phyloP scores from a whole-genome alignment of 2,888 invertebrate genomes.

The Pachymerium ferrugineum region DNA sequence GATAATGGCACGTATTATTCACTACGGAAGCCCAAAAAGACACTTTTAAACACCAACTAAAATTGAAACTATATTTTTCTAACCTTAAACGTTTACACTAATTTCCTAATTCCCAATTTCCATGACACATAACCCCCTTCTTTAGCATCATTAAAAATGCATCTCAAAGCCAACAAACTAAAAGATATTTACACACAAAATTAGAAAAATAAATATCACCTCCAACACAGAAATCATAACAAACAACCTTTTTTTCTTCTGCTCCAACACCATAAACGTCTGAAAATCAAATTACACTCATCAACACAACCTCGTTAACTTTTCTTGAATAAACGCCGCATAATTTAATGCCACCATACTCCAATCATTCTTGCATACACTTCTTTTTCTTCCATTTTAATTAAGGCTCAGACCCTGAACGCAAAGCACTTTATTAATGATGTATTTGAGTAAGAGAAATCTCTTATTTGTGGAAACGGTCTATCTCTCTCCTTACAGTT shows the following conservation, averaged over 20 bases:
- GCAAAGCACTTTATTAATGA: not conserved
- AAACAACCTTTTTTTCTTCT: not conserved
- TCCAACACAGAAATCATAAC: too few species aligned
- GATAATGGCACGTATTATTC: too few species aligned
- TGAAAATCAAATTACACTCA: not conserved
- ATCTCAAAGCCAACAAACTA: too few species aligned
- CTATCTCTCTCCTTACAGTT: not conserved
- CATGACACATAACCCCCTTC: too few species aligned
- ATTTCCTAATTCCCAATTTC: too few species aligned
- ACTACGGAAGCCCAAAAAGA: too few species aligned
- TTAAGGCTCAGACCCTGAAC: not conserved
- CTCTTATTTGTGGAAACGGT: not conserved
- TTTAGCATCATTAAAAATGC: too few species aligned
- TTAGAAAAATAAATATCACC: too few species aligned
- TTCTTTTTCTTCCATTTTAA: not conserved
- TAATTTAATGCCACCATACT: not conserved
- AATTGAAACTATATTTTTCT: too few species aligned
- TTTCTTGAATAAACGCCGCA: not conserved
- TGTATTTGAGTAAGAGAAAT: not conserved
- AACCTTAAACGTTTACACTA: too few species aligned
- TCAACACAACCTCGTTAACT: not conserved
- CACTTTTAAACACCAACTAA: too few species aligned
- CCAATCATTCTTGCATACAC: not conserved
- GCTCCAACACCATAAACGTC: not conserved
- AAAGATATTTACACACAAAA: too few species aligned